Conservation (phyloP, 2,797 vertebrate species). For the Chelon auratus region DNA sequence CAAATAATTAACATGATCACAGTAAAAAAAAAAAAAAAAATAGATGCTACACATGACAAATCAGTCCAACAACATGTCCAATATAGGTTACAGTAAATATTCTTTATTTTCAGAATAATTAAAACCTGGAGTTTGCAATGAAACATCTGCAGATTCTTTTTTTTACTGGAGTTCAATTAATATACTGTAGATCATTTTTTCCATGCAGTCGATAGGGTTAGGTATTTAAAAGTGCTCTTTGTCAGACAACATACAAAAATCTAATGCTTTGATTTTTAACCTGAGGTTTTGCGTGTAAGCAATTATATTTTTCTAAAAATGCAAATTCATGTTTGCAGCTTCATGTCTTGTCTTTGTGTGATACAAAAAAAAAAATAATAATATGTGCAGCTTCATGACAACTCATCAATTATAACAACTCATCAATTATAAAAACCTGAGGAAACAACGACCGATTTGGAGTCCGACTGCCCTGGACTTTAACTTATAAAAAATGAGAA, state of each 20-base stretch:
- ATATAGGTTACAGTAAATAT: not conserved
- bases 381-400: not conserved
- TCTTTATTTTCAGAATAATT: not conserved
- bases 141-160: too few relatives aligned
- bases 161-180: too few relatives aligned
- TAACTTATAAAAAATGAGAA: not conserved
- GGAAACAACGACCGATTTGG: slow-evolving; percentile 9
- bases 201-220: not conserved
- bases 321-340: not conserved
- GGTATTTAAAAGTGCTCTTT: not conserved
- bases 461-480: not conserved
- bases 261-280: slow-evolving; percentile 1
- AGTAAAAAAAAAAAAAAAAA: not conserved
- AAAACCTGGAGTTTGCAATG: not conserved
- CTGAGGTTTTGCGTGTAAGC: not conserved
- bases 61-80: not conserved
- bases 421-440: slow-evolving; percentile 9
- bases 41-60: not conserved
- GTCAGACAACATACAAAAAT: not conserved
- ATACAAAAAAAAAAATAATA: not conserved
- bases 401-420: not conserved
- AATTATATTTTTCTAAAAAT: slow-evolving; percentile 14
- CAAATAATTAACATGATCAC: not conserved
- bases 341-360: not conserved
- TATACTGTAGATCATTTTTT: not conserved